Percentiles rank a stretch among this genome's conserved stretches.
Evolutionary conservation across 2,888 invertebrate genomes (phyloP).

Genomic region (Sphecodes monilicornis): DNA sequence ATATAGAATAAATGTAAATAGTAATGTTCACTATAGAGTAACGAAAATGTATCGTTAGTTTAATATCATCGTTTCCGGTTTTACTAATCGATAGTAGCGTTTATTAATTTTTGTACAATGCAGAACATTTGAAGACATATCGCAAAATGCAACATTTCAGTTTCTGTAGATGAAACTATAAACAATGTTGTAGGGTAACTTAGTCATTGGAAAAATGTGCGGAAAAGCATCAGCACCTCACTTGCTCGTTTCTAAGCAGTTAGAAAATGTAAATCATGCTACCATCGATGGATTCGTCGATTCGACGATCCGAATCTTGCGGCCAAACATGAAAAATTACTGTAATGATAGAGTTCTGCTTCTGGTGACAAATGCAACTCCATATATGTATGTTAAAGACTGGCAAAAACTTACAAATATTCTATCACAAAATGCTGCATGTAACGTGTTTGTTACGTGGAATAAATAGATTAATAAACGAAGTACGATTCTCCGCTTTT

Average conservation of each 20-base stretch:
- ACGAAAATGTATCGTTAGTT: no score
- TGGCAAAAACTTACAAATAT: not conserved
- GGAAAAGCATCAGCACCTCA: constrained; percentile 3
- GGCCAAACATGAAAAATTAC: not conserved
- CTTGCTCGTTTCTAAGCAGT: constrained; percentile 17
- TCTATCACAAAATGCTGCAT: constrained; percentile 5
- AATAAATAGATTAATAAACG: not conserved
- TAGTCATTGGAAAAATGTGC: constrained; percentile 14
- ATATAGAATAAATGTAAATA: no score
- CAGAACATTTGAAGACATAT: constrained; percentile 13
- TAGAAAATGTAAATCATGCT: constrained; percentile 4
- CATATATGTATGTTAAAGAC: constrained; percentile 23
- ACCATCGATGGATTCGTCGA: constrained; percentile 18
- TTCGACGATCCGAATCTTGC: not conserved
- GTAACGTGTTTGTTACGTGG: constrained; percentile 1
- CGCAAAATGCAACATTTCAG: not conserved
- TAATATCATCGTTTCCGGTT: not conserved
- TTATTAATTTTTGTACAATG: not conserved
- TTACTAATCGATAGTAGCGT: not conserved
- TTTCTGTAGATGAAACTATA: constrained; percentile 18
- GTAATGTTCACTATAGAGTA: no score
- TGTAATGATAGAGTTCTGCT: not conserved
- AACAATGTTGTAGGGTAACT: constrained; percentile 8
- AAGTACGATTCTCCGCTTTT: not conserved
- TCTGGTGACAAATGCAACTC: constrained; percentile 8